These are phyloP conservation scores for Syrista parreyssii DNA, from an alignment of 2,888 invertebrate species.

Conservation along the genomic window DNA sequence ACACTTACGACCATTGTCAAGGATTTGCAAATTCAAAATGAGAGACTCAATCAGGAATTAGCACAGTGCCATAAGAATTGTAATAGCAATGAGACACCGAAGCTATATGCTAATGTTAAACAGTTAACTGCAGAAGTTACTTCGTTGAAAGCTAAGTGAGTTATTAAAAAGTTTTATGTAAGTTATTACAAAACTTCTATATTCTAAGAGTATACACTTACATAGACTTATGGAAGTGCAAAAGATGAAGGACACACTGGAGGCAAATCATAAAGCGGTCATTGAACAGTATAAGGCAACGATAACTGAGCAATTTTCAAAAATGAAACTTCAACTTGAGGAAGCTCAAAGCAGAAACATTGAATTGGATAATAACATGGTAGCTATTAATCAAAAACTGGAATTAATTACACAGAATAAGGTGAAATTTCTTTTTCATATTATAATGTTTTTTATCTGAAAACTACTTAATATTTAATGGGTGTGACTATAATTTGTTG, in stretches of 20 bases:
- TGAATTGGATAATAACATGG: conserved; percentile 37
- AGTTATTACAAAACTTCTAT: not conserved
- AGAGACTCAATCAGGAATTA: conserved; percentile 29
- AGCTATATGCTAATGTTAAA: conserved; percentile 28
- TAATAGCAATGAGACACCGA: conserved; percentile 19
- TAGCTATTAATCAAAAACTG: conserved; percentile 39
- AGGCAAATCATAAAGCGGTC: conserved; percentile 38
- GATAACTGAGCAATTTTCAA: conserved; percentile 34
- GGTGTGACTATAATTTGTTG: not conserved
- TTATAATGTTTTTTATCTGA: not conserved
- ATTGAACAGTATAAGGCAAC: conserved; percentile 40
- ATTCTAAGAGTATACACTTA: not conserved
- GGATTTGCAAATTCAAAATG: conserved; percentile 41
- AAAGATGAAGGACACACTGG: conserved; percentile 36
- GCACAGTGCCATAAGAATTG: conserved; percentile 16
- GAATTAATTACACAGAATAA: conserved; percentile 43
- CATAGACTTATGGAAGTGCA: conserved; percentile 43
- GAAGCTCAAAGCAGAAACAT: conserved; percentile 37
- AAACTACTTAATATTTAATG: not conserved
- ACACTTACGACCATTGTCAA: conserved; percentile 31
- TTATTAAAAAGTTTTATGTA: not conserved
- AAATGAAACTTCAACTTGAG: conserved; percentile 38
- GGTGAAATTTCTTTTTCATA: conserved; percentile 26
- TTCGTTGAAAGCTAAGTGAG: conserved; percentile 38
- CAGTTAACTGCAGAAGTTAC: conserved; percentile 35